Percentiles rank a stretch among this genome's conserved stretches.
Evolutionary conservation across 2,113 vertebrate genomes (phyloP).

Genomic region (Cranoglanis bouderius): DNA sequence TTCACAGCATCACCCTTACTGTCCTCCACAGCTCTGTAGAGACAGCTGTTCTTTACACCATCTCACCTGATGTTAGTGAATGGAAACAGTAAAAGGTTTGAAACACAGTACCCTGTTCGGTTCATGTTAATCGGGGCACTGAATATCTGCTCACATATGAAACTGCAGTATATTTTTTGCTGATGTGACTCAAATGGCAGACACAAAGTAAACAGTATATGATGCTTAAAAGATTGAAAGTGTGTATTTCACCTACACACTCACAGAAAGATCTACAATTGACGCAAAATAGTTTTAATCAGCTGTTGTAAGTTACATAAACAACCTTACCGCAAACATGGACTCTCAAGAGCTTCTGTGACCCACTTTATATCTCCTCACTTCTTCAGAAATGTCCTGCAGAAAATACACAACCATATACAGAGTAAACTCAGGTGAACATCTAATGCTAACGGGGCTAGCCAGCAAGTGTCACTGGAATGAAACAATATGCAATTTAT

Average conservation of each 20-base stretch:
- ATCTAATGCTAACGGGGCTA: not conserved
- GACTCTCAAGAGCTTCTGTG: not conserved
- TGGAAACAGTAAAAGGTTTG: not conserved
- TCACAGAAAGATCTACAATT: not conserved
- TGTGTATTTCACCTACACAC: not conserved
- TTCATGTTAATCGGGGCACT: not conserved
- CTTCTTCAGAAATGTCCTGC: not conserved
- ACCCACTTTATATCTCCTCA: constrained; percentile 4
- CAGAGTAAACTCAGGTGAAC: not conserved
- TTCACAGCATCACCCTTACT: not conserved
- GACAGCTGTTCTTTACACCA: not conserved
- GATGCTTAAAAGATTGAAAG: not conserved
- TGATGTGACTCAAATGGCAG: not conserved
- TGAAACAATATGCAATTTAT: not conserved
- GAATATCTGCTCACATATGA: not conserved
- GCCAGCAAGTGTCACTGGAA: not conserved
- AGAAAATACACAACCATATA: not conserved
- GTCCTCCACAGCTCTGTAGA: not conserved
- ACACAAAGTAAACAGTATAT: constrained; percentile 6
- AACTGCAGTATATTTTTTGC: not conserved
- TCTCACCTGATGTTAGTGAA: constrained; percentile 3
- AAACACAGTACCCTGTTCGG: not conserved
- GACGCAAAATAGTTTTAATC: not conserved
- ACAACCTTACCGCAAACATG: not conserved
- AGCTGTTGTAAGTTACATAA: not conserved